Conservation (phyloP, 2,113 vertebrate species). For the Trematomus loennbergii region DNA sequence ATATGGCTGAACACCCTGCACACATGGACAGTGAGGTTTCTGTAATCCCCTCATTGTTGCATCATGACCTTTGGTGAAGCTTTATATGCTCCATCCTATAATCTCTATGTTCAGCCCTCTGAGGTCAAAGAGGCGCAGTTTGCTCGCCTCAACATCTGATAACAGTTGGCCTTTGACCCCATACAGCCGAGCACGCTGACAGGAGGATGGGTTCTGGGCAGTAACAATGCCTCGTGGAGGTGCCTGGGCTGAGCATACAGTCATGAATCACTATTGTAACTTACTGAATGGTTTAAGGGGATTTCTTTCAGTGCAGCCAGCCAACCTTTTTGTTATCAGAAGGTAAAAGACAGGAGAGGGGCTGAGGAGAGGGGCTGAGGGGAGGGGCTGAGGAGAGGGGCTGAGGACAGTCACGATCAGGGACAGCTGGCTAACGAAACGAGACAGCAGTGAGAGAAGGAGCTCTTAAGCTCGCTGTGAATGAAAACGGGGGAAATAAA, state of each 20-base stretch:
- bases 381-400: too few relatives aligned
- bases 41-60: slow-evolving; percentile 17
- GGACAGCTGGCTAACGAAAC: slow-evolving; percentile 12
- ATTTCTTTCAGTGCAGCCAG: too few relatives aligned
- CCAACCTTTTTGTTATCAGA: not conserved
- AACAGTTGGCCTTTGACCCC: slow-evolving; percentile 40
- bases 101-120: slow-evolving; percentile 17
- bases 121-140: slow-evolving; percentile 28
- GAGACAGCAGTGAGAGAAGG: slow-evolving; percentile 6
- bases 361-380: too few relatives aligned
- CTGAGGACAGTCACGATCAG: slow-evolving; percentile 9
- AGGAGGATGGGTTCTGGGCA: slow-evolving; percentile 41
- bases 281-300: not conserved
- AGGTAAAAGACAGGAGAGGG: not conserved
- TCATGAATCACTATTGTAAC: not conserved
- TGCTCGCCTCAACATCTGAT: slow-evolving; percentile 35
- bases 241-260: not conserved
- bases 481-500: not conserved
- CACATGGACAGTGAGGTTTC: not conserved
- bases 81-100: not conserved
- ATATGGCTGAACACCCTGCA: not conserved
- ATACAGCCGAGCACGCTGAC: slow-evolving; percentile 29
- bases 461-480: not conserved
- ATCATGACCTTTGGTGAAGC: slow-evolving; percentile 8
- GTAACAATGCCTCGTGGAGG: slow-evolving; percentile 27